Evolutionary conservation across 2,888 invertebrate species (phyloP).

Genomic region (Muscina levida): DNA sequence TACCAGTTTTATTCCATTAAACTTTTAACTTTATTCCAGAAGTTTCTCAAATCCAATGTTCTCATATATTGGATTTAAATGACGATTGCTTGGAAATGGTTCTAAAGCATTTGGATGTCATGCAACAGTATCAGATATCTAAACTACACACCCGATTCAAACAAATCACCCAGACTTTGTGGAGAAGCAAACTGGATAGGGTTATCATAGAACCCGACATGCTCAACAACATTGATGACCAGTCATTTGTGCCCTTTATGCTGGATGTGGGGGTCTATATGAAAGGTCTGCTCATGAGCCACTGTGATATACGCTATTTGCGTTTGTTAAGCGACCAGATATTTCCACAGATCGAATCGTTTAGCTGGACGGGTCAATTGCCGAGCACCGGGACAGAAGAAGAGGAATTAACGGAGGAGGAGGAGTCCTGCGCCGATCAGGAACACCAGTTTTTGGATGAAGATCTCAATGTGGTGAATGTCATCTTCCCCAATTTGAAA

Average conservation of each 20-base stretch:
- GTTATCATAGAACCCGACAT: constrained; percentile 69
- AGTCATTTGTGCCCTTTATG: constrained; percentile 69
- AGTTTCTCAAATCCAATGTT: background rate
- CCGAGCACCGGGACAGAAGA: constrained; percentile 26
- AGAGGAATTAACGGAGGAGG: constrained; percentile 38
- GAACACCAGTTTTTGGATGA: constrained; percentile 70
- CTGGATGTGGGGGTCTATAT: constrained; percentile 67
- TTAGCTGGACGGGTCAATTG: constrained; percentile 68
- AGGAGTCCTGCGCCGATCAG: constrained; percentile 30
- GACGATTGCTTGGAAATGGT: constrained; percentile 73
- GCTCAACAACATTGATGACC: constrained; percentile 58
- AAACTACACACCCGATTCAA: constrained; percentile 70
- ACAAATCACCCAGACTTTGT: constrained; percentile 69
- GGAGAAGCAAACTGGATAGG: constrained; percentile 69
- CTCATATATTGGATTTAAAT: constrained; percentile 70
- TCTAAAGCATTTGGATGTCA: constrained; percentile 68
- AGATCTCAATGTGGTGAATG: constrained; percentile 70
- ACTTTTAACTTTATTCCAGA: constrained; percentile 14
- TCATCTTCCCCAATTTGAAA: constrained; percentile 70
- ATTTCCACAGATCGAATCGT: constrained; percentile 62
- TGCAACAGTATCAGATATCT: constrained; percentile 70
- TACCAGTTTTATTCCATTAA: background rate
- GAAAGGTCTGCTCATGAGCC: constrained; percentile 68
- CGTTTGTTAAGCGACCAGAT: constrained; percentile 67
- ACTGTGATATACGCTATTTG: constrained; percentile 68